phyloP scores from a whole-genome alignment of 2,797 vertebrate genomes.

The Xiphophorus birchmanni region DNA sequence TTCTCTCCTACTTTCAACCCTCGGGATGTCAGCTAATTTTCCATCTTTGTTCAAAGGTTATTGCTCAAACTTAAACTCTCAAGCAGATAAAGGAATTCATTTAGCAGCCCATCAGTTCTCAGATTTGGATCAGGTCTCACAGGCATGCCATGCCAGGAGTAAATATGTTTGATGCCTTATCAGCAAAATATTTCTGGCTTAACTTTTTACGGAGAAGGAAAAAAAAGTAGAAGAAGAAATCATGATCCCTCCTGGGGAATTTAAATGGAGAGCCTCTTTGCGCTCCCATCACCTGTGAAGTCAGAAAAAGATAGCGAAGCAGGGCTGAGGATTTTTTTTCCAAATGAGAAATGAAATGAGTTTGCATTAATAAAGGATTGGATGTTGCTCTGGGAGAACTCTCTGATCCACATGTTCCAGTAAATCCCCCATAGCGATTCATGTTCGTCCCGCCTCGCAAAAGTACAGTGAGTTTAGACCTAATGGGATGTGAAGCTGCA shows the following conservation, averaged over 20 bases:
- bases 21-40: slow-evolving; percentile 53
- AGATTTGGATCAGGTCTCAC: slow-evolving; percentile 74
- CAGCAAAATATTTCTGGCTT: slow-evolving; percentile 64
- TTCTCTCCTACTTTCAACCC: slow-evolving; percentile 36
- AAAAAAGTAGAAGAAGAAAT: slow-evolving; percentile 10
- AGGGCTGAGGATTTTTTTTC: slow-evolving; percentile 25
- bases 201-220: slow-evolving; percentile 37
- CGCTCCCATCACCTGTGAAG: slow-evolving; percentile 42
- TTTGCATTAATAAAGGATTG: slow-evolving; percentile 3
- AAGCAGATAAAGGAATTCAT: slow-evolving; percentile 78
- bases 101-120: slow-evolving; percentile 76
- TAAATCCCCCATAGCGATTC: slow-evolving; percentile 9
- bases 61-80: slow-evolving; percentile 65
- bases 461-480: slow-evolving; percentile 43
- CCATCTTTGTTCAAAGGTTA: slow-evolving; percentile 70
- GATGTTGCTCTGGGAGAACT: slow-evolving; percentile 1
- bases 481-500: slow-evolving; percentile 41
- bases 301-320: slow-evolving; percentile 24
- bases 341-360: slow-evolving; percentile 40
- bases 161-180: slow-evolving; percentile 77
- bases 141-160: slow-evolving; percentile 65
- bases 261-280: slow-evolving; percentile 52
- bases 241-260: slow-evolving; percentile 44
- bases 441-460: slow-evolving; percentile 35
- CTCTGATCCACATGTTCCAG: slow-evolving; percentile 15